Evolutionary conservation across 1,140 invertebrate genomes (phyloP).

Genomic region (Dolichoris vasculosae): DNA sequence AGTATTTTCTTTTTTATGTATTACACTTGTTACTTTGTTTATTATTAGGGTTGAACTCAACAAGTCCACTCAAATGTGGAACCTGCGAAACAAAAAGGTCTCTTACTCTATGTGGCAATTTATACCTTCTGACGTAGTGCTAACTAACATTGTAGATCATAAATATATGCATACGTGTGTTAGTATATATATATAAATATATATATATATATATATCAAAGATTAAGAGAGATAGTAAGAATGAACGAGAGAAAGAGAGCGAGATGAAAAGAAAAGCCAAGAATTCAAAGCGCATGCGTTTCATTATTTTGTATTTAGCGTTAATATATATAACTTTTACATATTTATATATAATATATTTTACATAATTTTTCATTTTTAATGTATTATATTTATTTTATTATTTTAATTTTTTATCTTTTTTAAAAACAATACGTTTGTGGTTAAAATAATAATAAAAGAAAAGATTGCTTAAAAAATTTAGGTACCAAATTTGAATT

Average conservation of each 20-base stretch:
- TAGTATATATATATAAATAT: too few relatives aligned
- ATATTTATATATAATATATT: too few relatives aligned
- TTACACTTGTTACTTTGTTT: neutral
- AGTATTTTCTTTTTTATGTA: neutral
- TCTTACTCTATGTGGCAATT: neutral
- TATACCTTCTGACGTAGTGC: neutral
- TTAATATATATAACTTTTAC: too few relatives aligned
- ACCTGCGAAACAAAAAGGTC: neutral
- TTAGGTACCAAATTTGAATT: too few relatives aligned
- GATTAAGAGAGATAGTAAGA: constrained; percentile 32
- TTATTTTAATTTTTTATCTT: too few relatives aligned
- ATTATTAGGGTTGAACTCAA: neutral
- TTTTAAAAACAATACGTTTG: too few relatives aligned
- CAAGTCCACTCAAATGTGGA: neutral
- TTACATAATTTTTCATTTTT: too few relatives aligned
- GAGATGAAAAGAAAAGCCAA: too few relatives aligned
- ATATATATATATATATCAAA: neutral
- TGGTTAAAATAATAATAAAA: too few relatives aligned
- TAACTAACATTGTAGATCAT: neutral
- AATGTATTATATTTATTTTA: too few relatives aligned
- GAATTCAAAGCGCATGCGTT: neutral
- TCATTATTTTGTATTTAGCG: neutral
- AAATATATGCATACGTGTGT: neutral
- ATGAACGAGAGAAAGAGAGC: too few relatives aligned
- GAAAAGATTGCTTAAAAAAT: too few relatives aligned